A percentile compares a stretch with the other conserved stretches of the same genome.
These are phyloP conservation scores for Philereme transversata DNA, from an alignment of 2,888 invertebrate species.

Conservation along the genomic window DNA sequence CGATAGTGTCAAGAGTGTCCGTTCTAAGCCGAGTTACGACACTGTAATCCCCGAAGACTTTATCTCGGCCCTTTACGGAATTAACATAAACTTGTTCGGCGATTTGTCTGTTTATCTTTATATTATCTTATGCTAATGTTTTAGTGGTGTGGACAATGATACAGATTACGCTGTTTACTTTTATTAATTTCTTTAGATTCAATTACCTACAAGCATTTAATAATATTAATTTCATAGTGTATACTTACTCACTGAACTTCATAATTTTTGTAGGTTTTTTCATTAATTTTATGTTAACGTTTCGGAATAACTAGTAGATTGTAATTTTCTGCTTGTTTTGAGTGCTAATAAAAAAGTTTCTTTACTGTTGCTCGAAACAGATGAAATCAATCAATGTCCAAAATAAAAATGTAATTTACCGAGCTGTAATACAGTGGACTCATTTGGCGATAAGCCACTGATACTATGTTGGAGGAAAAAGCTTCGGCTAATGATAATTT, in stretches of 20 bases:
- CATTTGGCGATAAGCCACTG: slow-evolving; percentile 39
- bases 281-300: not conserved
- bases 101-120: slow-evolving; percentile 71
- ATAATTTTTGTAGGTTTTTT: not conserved
- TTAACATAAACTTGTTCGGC: slow-evolving; percentile 72
- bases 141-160: slow-evolving; percentile 42
- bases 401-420: slow-evolving; percentile 34
- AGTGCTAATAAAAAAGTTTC: slow-evolving; percentile 23
- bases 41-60: slow-evolving; percentile 67
- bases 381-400: slow-evolving; percentile 34
- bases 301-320: not conserved
- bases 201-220: not conserved
- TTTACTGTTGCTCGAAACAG: slow-evolving; percentile 26
- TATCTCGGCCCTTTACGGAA: slow-evolving; percentile 75
- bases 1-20: slow-evolving; percentile 71
- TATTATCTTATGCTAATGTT: slow-evolving; percentile 45
- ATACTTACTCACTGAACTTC: not conserved
- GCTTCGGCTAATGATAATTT: slow-evolving; percentile 33
- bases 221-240: too few relatives aligned
- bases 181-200: not conserved
- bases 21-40: slow-evolving; percentile 68
- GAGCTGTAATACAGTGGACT: slow-evolving; percentile 33
- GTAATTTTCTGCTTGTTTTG: slow-evolving; percentile 5
- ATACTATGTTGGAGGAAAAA: slow-evolving; percentile 30
- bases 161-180: slow-evolving; percentile 29